phyloP scores from a whole-genome alignment of 1,140 invertebrate genomes.

The Aethina tumida region DNA sequence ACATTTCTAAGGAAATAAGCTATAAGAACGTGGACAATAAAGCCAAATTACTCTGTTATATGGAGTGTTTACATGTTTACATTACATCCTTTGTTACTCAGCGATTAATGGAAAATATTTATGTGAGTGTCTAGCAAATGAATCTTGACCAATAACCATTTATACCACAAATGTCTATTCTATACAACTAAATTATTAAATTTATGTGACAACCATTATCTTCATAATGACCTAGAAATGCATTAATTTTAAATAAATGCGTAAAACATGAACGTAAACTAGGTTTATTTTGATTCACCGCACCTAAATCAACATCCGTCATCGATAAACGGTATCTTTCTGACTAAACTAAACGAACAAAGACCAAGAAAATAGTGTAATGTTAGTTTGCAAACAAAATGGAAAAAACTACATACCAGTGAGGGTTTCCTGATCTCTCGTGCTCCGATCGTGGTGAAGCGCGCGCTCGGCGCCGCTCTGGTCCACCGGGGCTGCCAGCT shows the following conservation, averaged over 20 bases:
- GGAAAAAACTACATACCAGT: slow-evolving; percentile 36
- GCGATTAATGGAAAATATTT: too few species aligned
- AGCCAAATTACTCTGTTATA: too few species aligned
- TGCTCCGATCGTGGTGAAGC: slow-evolving; percentile 23
- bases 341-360: neutral
- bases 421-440: slow-evolving; percentile 42
- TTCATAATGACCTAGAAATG: neutral
- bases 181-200: too few species aligned
- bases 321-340: slow-evolving; percentile 2
- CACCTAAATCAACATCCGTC: slow-evolving; percentile 1
- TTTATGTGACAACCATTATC: too few species aligned
- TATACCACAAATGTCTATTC: too few species aligned
- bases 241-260: slow-evolving; percentile 3
- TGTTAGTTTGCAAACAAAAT: neutral
- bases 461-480: slow-evolving; percentile 41
- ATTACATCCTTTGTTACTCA: too few species aligned
- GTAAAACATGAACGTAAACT: slow-evolving; percentile 2
- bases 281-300: slow-evolving; percentile 7
- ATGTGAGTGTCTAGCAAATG: too few species aligned
- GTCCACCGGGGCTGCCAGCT: slow-evolving; percentile 48
- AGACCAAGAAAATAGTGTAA: neutral
- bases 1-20: too few species aligned
- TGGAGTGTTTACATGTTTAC: too few species aligned
- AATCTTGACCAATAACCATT: too few species aligned
- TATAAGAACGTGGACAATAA: too few species aligned